These are phyloP conservation scores for Eupithecia subumbrata DNA, from an alignment of 2,888 invertebrate genomes.

Conservation along the genomic window DNA sequence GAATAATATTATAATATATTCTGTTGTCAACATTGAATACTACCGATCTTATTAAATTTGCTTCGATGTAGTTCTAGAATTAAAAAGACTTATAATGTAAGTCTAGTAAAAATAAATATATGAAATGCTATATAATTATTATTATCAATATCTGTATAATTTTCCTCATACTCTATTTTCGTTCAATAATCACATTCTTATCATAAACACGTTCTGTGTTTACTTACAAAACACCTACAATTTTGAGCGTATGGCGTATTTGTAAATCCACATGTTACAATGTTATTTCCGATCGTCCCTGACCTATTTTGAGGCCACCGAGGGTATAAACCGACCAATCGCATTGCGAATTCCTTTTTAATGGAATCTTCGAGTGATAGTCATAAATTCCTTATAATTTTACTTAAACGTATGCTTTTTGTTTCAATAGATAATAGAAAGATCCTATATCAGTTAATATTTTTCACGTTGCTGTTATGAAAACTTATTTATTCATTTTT, in stretches of 20 bases:
- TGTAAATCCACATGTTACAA: slow-evolving; percentile 5
- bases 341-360: not conserved
- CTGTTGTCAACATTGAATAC: no score
- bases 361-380: not conserved
- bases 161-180: not conserved
- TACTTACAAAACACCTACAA: not conserved
- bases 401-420: not conserved
- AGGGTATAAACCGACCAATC: slow-evolving; percentile 29
- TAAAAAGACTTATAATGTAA: no score
- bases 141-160: not conserved
- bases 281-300: slow-evolving; percentile 30
- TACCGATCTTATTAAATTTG: not conserved
- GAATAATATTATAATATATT: not conserved
- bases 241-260: slow-evolving; percentile 5
- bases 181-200: not conserved
- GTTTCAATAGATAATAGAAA: not conserved
- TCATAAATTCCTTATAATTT: not conserved
- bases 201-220: not conserved
- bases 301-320: slow-evolving; percentile 37
- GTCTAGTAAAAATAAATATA: not conserved
- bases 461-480: not conserved
- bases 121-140: not conserved
- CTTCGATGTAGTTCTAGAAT: not conserved
- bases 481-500: not conserved
- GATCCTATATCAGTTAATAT: not conserved